Percentiles rank a stretch among this genome's conserved stretches.
Conservation (phyloP, 2,888 invertebrate genomes). For the Trichopoda pennipes region DNA sequence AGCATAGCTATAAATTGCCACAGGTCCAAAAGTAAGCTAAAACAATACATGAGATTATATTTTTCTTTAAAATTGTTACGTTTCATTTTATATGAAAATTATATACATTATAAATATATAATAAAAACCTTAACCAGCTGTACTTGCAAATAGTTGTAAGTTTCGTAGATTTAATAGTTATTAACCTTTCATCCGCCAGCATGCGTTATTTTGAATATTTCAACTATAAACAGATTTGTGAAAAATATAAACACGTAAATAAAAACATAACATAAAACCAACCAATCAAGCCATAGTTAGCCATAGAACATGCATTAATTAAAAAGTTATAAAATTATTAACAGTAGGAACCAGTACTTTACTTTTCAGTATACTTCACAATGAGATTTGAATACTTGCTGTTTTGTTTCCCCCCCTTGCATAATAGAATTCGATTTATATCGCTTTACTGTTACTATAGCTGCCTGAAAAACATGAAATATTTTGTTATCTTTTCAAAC, state of each 20-base stretch:
- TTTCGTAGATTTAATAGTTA: conserved; percentile 17
- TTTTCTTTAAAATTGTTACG: not conserved
- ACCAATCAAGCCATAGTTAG: conserved; percentile 51
- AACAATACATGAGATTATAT: conserved; percentile 69
- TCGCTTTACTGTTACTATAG: no score
- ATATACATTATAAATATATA: conserved; percentile 6
- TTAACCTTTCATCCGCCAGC: conserved; percentile 42
- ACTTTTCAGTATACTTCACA: no score
- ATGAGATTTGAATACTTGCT: no score
- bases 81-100: not conserved
- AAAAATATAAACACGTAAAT: conserved; percentile 17
- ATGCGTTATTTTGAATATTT: conserved; percentile 58
- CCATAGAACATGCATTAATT: conserved; percentile 48
- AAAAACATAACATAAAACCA: conserved; percentile 42
- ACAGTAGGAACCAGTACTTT: not conserved
- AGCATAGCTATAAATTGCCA: conserved; percentile 75
- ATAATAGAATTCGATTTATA: no score
- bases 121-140: conserved; percentile 60
- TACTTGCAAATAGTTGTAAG: conserved; percentile 26
- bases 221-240: conserved; percentile 46
- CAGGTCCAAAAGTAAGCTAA: conserved; percentile 76
- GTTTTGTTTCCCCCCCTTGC: no score
- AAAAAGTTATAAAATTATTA: not conserved
- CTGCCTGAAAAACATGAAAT: no score
- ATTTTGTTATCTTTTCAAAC: no score